A percentile compares a stretch with the other conserved stretches of the same genome.
phyloP scores from a whole-genome alignment of 1,140 invertebrate genomes.

The Berghia stephanieae region DNA sequence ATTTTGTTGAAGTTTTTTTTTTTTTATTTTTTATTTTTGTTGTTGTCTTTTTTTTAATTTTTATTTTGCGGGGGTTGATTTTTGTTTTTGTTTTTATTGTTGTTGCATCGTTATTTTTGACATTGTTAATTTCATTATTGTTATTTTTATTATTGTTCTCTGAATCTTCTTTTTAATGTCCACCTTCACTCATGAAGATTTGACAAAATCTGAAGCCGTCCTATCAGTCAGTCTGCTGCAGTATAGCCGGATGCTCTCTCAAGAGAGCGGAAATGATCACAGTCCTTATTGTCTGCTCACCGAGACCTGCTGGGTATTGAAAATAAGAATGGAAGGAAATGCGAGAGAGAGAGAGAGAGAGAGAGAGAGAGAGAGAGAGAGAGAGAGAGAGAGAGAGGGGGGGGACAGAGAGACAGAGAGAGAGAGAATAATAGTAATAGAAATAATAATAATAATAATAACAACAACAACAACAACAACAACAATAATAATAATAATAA shows the following conservation, averaged over 20 bases:
- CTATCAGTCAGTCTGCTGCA: neutral
- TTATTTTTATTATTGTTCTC: neutral
- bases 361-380: conserved; percentile 35
- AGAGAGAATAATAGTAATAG: neutral
- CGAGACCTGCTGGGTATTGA: too few species aligned
- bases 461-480: neutral
- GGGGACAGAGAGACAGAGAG: conserved; percentile 27
- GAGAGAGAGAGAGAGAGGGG: conserved; percentile 28
- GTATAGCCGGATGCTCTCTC: neutral
- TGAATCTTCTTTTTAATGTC: neutral
- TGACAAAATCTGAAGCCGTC: neutral
- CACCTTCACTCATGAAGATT: neutral
- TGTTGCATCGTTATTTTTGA: too few species aligned
- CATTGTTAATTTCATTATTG: neutral
- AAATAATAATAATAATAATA: conserved; percentile 18
- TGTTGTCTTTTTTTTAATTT: neutral
- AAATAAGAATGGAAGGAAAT: neutral
- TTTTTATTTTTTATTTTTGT: neutral
- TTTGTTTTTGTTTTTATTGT: too few species aligned
- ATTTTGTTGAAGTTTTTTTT: neutral
- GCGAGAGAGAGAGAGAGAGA: conserved; percentile 20
- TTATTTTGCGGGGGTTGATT: neutral
- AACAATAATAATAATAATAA: neutral
- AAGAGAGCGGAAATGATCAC: neutral
- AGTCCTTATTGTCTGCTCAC: neutral